Base-by-base conservation (phyloP, 2,797 vertebrate species). In the Protonibea diacanthus region DNA sequence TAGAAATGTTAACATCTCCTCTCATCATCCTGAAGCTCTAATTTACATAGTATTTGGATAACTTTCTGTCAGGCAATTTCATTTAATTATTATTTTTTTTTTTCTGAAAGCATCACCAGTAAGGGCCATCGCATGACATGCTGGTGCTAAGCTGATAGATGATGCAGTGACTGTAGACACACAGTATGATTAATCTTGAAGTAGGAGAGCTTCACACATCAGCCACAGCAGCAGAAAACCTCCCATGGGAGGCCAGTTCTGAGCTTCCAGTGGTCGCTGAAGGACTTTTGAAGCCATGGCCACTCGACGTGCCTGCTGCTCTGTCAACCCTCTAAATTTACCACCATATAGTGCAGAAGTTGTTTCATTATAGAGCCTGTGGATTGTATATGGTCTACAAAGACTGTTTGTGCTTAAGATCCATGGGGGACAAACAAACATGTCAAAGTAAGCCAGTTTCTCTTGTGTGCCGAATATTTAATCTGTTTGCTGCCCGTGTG, bases 151-250 rank as follows among this genome's bases (percentile, higher is more conserved):
- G 71, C 40, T 62, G 68, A 38, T 58, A 14, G 76, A 74, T 77
- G 73, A 69, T 76, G 42, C 56, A 44, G 67, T 69, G 55, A 23
- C 75, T 72, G 71, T 25, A 62, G 68, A 66, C 70, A 40, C 13
- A 59, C 29, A 21, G 60, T 59, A 14, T 84, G 81, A 87, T 88
- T 74, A 74, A 67, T 63, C 67, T 80, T 86, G 76, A 87, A 84
- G 80, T 69, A 64, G 44, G 15, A 73, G 70, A 78, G 71, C 72
- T 76, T 87, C 76, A 83, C 83, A 84, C 65, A 60, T 73, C 33
- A 56, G 59, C 67, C 61, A 63, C 76, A 83, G 48, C 42, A 60
- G 59, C 76, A 67, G 67, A 64, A 51, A 52, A 9, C 42, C 23
- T 81, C 82, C 73, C 70, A 18, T 3, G 74, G 86, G 85, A 76